These are phyloP conservation scores for Lasioglossum pauxillum DNA, from an alignment of 2,888 invertebrate genomes.

Conservation along the genomic window DNA sequence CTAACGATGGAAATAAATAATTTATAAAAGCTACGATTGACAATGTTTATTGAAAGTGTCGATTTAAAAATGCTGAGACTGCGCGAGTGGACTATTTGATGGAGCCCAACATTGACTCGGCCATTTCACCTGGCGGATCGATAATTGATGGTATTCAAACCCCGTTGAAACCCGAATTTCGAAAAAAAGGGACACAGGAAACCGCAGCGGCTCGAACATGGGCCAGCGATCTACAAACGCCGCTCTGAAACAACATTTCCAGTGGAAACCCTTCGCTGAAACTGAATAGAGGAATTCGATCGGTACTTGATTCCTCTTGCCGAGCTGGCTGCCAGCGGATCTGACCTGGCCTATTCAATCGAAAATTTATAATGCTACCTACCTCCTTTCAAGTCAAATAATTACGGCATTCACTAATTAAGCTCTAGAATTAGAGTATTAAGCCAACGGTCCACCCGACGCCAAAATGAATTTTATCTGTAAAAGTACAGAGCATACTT, in stretches of 20 bases:
- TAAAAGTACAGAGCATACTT: not conserved
- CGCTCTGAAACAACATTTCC: conserved; percentile 18
- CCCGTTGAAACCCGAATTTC: not conserved
- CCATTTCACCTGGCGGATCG: not conserved
- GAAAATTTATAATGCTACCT: not conserved
- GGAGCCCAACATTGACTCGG: not conserved
- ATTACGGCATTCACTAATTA: no score
- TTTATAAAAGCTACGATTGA: not conserved
- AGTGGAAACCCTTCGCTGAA: conserved; percentile 12
- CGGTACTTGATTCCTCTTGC: not conserved
- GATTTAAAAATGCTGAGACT: not conserved
- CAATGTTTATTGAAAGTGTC: not conserved
- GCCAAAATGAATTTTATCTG: not conserved
- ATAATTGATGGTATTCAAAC: conserved; percentile 3
- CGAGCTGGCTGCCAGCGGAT: not conserved
- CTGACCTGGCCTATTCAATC: not conserved
- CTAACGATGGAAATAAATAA: not conserved
- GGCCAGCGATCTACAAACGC: conserved; percentile 12
- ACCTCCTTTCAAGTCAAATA: not conserved
- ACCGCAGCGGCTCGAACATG: conserved; percentile 1
- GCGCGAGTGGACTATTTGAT: not conserved
- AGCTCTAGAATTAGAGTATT: not conserved
- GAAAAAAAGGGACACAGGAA: conserved; percentile 11
- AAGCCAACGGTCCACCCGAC: not conserved
- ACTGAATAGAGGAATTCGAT: conserved; percentile 14